phyloP scores from a whole-genome alignment of 2,797 vertebrate species.

The Hephaestus fuliginosus region DNA sequence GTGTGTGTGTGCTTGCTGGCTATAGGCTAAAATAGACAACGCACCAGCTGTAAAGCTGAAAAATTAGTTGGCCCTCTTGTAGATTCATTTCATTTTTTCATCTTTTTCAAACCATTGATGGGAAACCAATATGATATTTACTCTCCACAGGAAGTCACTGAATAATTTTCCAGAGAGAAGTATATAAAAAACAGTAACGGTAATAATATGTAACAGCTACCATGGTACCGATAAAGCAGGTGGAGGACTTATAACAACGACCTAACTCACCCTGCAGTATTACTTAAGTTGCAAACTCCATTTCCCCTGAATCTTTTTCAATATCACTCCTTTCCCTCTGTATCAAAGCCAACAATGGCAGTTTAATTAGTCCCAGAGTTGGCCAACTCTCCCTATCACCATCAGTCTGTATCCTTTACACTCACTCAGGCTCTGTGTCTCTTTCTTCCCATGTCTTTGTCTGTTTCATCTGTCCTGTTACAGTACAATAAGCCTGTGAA shows the following conservation, averaged over 20 bases:
- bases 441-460: conserved; percentile 43
- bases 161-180: background rate
- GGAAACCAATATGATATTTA: background rate
- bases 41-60: background rate
- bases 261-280: conserved; percentile 22
- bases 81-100: background rate
- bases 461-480: conserved; percentile 62
- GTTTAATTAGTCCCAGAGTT: conserved; percentile 76
- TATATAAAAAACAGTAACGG: conserved; percentile 7
- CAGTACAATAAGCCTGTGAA: conserved; percentile 65
- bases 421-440: conserved; percentile 24
- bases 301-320: conserved; percentile 51
- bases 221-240: conserved; percentile 26
- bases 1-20: background rate
- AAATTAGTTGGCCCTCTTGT: background rate
- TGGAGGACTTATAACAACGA: conserved; percentile 27
- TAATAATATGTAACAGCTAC: conserved; percentile 30
- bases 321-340: conserved; percentile 48
- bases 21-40: background rate
- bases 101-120: background rate
- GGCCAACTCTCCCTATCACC: conserved; percentile 48
- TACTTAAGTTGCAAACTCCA: conserved; percentile 36
- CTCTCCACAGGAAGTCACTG: background rate
- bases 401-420: conserved; percentile 32
- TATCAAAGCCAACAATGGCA: conserved; percentile 64